Base-by-base conservation (phyloP, 2,113 vertebrate genomes). In the Myiagra hebetior region DNA sequence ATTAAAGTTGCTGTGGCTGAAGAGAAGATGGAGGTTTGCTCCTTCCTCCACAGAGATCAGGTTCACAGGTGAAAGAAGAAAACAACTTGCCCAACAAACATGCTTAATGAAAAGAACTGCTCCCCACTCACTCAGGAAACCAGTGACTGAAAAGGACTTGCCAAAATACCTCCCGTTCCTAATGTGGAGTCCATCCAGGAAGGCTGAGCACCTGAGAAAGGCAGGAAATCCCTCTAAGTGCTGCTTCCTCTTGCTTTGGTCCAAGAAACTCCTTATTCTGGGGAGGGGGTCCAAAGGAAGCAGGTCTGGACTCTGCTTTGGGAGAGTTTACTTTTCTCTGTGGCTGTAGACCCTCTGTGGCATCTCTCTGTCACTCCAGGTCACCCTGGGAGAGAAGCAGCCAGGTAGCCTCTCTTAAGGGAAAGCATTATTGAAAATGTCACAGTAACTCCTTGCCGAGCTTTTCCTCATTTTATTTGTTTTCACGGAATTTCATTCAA, bases 41-140 rank as follows among this genome's bases (percentile, higher is more conserved):
- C 88, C 42, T 85, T 70, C 62, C 37, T 74, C 28, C 52, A 31
- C 7, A 13, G 26, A 79, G 47, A 28, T 53, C 42, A 67, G 56
- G 67, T 46, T 78, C 24, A 28, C 31, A 28, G 19, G 35, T 31
- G 31, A 24, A 65, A 53, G 55, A 69, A 9, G 31, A 57, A 87
- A 77, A 13, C 7, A 31, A 37, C 41, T 22, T 49, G 24, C 5
- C 55, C 31, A 74, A 30, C 4, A 77, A 57, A 65, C 52, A 52
- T 24, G 1, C 41, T 62, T 41, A 37, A 57, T 42, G 33, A 47
- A 76, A 80, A 65, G 7, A 60, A 2, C 10, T 27, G 15, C 7
- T 52, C 11, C 12, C 6, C 1, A 1, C 42, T 91, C 1, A 2
- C 7, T 60, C 28, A 28, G 37, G 37, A 37, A 6, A 15, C 3